Conservation (phyloP, 1,140 invertebrate genomes). For the Drosophila lacteicornis region DNA sequence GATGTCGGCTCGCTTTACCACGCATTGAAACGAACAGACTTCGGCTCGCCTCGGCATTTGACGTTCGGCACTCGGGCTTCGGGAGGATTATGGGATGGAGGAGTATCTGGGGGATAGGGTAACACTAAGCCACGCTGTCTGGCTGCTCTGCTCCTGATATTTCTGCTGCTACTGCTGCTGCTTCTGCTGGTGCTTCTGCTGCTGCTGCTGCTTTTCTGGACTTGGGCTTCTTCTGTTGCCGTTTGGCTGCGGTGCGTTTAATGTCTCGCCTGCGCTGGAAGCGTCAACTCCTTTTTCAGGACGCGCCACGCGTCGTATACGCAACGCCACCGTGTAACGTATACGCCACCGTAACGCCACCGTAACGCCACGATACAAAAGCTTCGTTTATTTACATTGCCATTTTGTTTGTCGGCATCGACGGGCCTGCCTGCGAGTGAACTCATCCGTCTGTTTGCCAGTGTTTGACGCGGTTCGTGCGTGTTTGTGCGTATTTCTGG, state of each 20-base stretch:
- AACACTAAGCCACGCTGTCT: conserved; percentile 30
- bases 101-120: conserved; percentile 3
- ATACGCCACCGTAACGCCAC: conserved; percentile 27
- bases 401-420: conserved; percentile 40
- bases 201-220: conserved; percentile 21
- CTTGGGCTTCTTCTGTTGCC: conserved; percentile 75
- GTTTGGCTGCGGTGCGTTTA: conserved; percentile 76
- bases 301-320: conserved; percentile 57
- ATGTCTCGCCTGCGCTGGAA: conserved; percentile 76
- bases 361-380: conserved; percentile 6
- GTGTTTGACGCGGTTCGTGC: conserved; percentile 9
- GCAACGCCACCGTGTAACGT: conserved; percentile 28
- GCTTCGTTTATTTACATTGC: conserved; percentile 28
- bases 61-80: conserved; percentile 23
- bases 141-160: conserved; percentile 27
- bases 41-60: conserved; percentile 16
- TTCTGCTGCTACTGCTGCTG: conserved; percentile 12
- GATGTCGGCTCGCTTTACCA: conserved; percentile 46
- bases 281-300: conserved; percentile 72
- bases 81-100: conserved; percentile 26
- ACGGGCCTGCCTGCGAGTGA: conserved; percentile 18
- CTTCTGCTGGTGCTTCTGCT: conserved; percentile 6
- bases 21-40: conserved; percentile 32
- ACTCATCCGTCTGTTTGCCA: conserved; percentile 3
- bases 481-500: conserved; percentile 13